These are phyloP conservation scores for Heliconius ethilla DNA, from an alignment of 2,888 invertebrate genomes.

Conservation along the genomic window DNA sequence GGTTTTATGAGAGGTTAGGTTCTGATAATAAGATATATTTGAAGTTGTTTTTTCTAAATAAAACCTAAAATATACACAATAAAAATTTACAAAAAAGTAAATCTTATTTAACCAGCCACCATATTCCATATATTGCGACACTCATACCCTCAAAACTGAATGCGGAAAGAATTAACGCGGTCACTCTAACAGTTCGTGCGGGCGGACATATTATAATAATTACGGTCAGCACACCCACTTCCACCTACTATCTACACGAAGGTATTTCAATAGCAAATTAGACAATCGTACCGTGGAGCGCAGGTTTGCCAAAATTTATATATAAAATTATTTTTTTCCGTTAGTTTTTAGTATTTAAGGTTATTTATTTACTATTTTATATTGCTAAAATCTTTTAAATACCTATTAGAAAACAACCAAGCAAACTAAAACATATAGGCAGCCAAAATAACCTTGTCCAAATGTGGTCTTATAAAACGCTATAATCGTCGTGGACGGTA, in stretches of 20 bases:
- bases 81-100: neutral
- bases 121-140: neutral
- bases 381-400: too few relatives aligned
- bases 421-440: neutral
- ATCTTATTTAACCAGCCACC: neutral
- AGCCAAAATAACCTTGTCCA: constrained; percentile 22
- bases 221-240: constrained; percentile 17
- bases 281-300: neutral
- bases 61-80: neutral
- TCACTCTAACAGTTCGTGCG: constrained; percentile 7
- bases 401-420: neutral
- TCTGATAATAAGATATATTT: too few relatives aligned
- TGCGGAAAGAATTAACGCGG: constrained; percentile 20
- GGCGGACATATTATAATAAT: constrained; percentile 24
- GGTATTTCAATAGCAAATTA: constrained; percentile 5
- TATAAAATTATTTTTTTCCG: neutral
- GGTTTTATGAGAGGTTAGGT: too few relatives aligned
- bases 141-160: constrained; percentile 6
- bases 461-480: constrained; percentile 34
- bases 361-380: neutral
- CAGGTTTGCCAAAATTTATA: neutral
- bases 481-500: constrained; percentile 39
- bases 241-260: constrained; percentile 5
- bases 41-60: too few relatives aligned
- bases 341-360: neutral